A percentile compares a stretch with the other conserved stretches of the same genome.
Evolutionary conservation across 2,888 invertebrate species (phyloP).

Genomic region (Melipona beecheii): DNA sequence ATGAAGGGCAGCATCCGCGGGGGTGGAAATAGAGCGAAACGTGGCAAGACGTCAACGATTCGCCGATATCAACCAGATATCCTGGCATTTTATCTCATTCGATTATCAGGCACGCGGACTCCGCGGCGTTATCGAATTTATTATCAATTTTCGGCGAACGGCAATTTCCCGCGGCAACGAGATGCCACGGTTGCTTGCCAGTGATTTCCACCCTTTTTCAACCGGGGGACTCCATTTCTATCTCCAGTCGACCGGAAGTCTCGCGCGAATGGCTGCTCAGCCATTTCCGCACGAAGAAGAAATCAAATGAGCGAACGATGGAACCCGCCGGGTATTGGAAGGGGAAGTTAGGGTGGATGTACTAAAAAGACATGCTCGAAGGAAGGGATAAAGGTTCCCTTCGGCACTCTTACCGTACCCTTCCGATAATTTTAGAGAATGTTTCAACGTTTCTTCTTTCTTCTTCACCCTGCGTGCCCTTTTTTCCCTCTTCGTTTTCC

Average conservation of each 20-base stretch:
- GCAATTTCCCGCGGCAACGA: conserved; percentile 77
- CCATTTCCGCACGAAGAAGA: conserved; percentile 82
- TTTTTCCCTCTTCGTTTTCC: neutral
- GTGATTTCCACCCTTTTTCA: conserved; percentile 59
- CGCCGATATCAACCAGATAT: conserved; percentile 76
- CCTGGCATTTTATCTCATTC: conserved; percentile 79
- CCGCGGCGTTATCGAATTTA: conserved; percentile 81
- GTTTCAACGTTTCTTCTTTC: conserved; percentile 57
- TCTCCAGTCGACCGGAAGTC: conserved; percentile 82
- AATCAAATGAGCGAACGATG: conserved; percentile 78
- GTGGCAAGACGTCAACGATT: conserved; percentile 45
- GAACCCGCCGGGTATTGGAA: conserved; percentile 60
- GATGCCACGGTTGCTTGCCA: conserved; percentile 25
- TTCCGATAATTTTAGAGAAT: conserved; percentile 65
- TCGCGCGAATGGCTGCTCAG: conserved; percentile 83
- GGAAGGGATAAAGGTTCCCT: conserved; percentile 67
- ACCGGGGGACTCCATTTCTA: conserved; percentile 81
- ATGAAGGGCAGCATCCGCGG: conserved; percentile 29
- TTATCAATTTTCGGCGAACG: conserved; percentile 83
- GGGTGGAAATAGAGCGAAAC: conserved; percentile 33
- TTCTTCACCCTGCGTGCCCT: neutral
- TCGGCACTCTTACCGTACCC: conserved; percentile 55
- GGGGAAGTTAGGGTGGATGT: conserved; percentile 68
- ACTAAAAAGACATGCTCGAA: conserved; percentile 72
- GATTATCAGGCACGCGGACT: conserved; percentile 73